phyloP scores from a whole-genome alignment of 2,888 invertebrate species.

The Hydrotaea cyrtoneurina region DNA sequence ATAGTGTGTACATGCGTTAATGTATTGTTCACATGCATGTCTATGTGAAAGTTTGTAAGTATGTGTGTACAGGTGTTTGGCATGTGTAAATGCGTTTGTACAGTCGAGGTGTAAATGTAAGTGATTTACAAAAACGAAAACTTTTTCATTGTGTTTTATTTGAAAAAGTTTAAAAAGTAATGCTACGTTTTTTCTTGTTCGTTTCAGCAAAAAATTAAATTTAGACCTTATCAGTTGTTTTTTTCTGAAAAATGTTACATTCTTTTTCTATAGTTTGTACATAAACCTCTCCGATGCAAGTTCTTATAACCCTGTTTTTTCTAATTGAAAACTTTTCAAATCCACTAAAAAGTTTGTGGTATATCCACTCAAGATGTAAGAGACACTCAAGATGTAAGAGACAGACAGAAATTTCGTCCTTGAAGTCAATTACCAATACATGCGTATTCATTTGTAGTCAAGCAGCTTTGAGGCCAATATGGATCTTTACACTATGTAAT shows the following conservation, averaged over 20 bases:
- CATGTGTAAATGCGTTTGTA: background rate
- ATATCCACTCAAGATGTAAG: no score
- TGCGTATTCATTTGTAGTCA: no score
- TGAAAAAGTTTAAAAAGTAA: conserved; percentile 40
- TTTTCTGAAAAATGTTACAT: background rate
- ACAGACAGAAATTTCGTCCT: no score
- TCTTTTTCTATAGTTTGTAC: background rate
- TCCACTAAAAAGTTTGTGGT: no score
- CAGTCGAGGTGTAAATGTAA: background rate
- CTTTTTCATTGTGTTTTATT: conserved; percentile 54
- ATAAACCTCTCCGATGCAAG: no score
- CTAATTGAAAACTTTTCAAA: no score
- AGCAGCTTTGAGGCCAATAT: no score
- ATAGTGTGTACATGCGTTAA: conserved; percentile 38
- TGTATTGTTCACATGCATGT: conserved; percentile 13
- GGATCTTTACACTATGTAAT: no score
- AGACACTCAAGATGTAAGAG: no score
- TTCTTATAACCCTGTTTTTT: no score
- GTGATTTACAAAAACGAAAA: conserved; percentile 20
- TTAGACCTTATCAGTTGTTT: conserved; percentile 54
- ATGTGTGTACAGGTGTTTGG: background rate
- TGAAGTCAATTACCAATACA: no score
- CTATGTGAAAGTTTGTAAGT: background rate
- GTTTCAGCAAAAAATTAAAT: conserved; percentile 56
- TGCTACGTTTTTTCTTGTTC: background rate